Percentiles rank a stretch among this genome's conserved stretches.
phyloP scores from a whole-genome alignment of 92 coral and sea anemone genomes.

The Montipora capitata region DNA sequence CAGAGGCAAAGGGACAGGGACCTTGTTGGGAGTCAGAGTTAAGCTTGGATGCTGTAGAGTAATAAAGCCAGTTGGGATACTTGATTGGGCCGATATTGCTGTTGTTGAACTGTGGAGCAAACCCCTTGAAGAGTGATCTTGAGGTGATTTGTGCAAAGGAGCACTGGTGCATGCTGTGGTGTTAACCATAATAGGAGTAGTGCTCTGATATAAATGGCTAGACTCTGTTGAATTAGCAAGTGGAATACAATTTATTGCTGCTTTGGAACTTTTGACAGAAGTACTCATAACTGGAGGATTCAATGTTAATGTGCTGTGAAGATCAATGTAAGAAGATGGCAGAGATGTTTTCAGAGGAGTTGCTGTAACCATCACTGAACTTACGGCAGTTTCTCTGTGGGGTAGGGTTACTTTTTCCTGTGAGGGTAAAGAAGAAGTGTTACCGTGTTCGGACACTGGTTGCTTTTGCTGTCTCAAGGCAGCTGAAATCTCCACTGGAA shows the following conservation, averaged over 20 bases:
- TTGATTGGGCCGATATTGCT: neutral
- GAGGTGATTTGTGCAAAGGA: neutral
- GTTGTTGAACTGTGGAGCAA: neutral
- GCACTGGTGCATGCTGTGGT: neutral
- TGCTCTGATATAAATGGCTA: neutral
- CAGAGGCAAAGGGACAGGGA: neutral
- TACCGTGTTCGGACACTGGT: neutral
- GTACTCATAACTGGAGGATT: conserved; percentile 9
- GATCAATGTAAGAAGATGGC: neutral
- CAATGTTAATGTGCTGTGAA: neutral
- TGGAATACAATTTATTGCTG: neutral
- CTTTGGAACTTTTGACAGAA: neutral
- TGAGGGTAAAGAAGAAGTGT: neutral
- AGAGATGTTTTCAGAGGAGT: neutral
- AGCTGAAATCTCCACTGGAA: neutral
- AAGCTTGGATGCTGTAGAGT: conserved; percentile 21
- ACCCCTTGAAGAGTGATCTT: neutral
- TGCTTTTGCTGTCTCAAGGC: neutral
- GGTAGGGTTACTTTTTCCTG: neutral
- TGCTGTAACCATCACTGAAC: neutral
- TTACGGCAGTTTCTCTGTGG: neutral
- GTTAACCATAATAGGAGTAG: neutral
- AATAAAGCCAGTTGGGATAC: conserved; percentile 20
- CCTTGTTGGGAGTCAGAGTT: neutral
- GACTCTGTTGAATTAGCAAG: neutral